Base-by-base conservation (phyloP, 2,888 invertebrate genomes). In the Scaptomyza caliginosa region DNA sequence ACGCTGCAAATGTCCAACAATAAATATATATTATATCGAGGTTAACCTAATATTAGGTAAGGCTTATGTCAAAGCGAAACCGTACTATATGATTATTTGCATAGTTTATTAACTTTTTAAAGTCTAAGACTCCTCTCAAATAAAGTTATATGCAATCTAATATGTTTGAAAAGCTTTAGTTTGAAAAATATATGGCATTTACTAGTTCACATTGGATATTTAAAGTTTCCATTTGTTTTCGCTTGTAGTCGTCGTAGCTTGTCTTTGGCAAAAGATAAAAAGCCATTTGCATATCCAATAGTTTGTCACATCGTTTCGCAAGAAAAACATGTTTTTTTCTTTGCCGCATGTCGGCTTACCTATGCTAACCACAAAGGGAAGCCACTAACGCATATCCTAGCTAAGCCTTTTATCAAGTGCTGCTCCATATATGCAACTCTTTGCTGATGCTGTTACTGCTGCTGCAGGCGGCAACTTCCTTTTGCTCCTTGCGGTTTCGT, bases 351-450 rank as follows among this genome's bases (percentile, higher is more conserved):
- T 26, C 16, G 3, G 10, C 17, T 17, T 70, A 58, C 34, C 56
- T 57, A 40, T 38, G 16, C 39, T 50, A 40, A 43, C 77, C 77
- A 62, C 80, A 76, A 55, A 48, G 36, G 57, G 30, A 51, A 59
- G 70, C 60, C 65, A 39, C 77, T 77, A 83, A 84, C 85, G 79
- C 68, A 79, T 79, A 85, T 85, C 79, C 73, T 48, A 63, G 67
- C 58, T 75, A 82, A 80, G 83, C 86, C 79, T 73, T 80, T 85
- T 85, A 85, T 80, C 79, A 82, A 76, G 69, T 85, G 68, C 86
- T 82, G 76, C 86, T 80, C 79, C 82, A 85, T 80, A 85, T 80
- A 85, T 80, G 75, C 79, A 85, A 65, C 73, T 75, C 48, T 45
- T 4, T n/a, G 28, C 43, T 11, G 38, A 4, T 36, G 17, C 36